Percentiles rank a stretch among this genome's conserved stretches.
Conservation (phyloP, 1,140 invertebrate species). For the Scylla paramamosain region DNA sequence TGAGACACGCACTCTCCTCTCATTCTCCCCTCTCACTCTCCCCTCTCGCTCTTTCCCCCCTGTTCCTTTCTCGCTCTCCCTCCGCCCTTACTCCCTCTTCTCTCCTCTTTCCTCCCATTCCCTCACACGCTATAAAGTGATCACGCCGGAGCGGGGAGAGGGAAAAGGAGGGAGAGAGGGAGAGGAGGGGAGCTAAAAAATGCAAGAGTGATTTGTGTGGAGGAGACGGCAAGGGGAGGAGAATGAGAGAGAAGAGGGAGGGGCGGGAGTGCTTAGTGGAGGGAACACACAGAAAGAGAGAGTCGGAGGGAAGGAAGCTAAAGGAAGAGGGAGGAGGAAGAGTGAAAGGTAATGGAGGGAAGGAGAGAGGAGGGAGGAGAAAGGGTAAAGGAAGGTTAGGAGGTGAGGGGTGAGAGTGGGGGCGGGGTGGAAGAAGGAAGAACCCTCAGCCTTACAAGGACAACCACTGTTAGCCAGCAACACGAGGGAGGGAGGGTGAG, state of each 20-base stretch:
- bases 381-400: background rate
- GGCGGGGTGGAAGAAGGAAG: background rate
- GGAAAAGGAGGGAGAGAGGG: background rate
- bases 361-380: background rate
- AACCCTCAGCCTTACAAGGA: background rate
- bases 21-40: too few species aligned
- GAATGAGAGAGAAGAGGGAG: background rate
- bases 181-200: background rate
- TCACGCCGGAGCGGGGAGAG: background rate
- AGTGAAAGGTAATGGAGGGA: background rate
- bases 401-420: background rate
- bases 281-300: background rate
- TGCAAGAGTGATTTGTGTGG: background rate
- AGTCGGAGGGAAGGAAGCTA: background rate
- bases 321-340: background rate
- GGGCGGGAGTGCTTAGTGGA: background rate
- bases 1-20: background rate
- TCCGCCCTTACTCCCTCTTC: background rate
- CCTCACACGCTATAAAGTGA: constrained; percentile 21
- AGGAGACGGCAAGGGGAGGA: background rate
- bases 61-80: background rate
- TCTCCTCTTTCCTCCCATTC: background rate
- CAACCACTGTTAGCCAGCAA: background rate
- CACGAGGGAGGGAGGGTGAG: background rate
- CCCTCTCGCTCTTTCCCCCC: background rate